Evolutionary conservation across 2,797 vertebrate species (phyloP), one percentile per base, ranked within the genome.

Genomic region (Protosalanx chinensis): DNA sequence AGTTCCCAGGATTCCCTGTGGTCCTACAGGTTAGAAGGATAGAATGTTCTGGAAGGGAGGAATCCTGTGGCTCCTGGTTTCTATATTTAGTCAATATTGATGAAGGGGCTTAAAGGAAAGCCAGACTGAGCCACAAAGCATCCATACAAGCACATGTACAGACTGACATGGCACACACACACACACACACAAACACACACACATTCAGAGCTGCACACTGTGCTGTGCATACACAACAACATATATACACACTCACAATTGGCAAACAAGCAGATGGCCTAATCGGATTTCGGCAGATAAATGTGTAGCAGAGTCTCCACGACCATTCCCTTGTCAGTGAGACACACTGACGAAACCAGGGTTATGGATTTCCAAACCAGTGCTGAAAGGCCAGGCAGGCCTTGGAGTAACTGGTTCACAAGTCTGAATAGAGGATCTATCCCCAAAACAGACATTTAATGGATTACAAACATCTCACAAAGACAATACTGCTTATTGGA

Each of bases 261-360:
- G 59, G 81, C 70, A 67, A 68, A 76, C 79, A 80, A 72, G 76
- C 85, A 88, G 85, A 83, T 86, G 81, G 82, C 79, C 72, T 79
- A 80, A 76, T 73, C 81, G 75, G 70, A 83, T 88, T 79, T 86
- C 87, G 73, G 80, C 85, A 86, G 87, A 89, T 89, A 87, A 27
- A 27, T 27, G 23, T n/a, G n/a, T n/a, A n/a, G n/a, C n/a, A n/a
- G n/a, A n/a, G n/a, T n/a, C n/a, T n/a, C n/a, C n/a, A n/a, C n/a
- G n/a, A n/a, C n/a, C n/a, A n/a, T n/a, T n/a, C n/a, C n/a, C n/a
- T n/a, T n/a, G n/a, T n/a, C n/a, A n/a, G n/a, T n/a, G n/a, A n/a
- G n/a, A n/a, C n/a, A n/a, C n/a, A n/a, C n/a, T n/a, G n/a, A n/a
- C n/a, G n/a, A n/a, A n/a, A n/a, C n/a, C n/a, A n/a, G n/a, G n/a